Evolutionary conservation across 2,113 vertebrate genomes (phyloP), one percentile per base, ranked within the genome.

Genomic region (Eurystomus gularis): DNA sequence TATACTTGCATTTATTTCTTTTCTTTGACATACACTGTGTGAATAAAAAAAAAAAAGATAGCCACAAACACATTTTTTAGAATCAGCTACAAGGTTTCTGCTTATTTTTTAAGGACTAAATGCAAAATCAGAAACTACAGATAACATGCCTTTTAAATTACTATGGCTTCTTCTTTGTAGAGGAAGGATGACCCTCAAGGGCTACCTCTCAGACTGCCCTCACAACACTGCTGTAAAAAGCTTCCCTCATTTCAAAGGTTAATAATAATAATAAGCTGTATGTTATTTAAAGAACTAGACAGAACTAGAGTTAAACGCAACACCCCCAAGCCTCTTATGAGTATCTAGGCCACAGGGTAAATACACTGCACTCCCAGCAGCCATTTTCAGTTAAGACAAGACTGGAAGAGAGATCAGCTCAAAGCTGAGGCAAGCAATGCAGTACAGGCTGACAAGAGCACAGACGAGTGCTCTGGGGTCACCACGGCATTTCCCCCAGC

Each of bases 241-340:
- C 13, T 55, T 58, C 13, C 10, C 7, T 14, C 7, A 3, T 42
- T 61, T 51, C 44, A 71, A 77, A 37, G 5, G 6, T 35, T 40
- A 76, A 39, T 29, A 19, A n/a, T 37, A 35, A 33, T 7, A 1
- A 48, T 21, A 49, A 55, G 1, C 10, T 55, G 3, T 6, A 31
- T 17, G 3, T 26, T 10, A 57, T 37, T 90, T 73, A 51, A 60
- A 54, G 12, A 70, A 11, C 21, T 3, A 68, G 7, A 40, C 3
- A 68, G 82, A 70, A 6, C 5, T 19, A 44, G 16, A 40, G 7
- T 26, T 10, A 49, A 64, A 44, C 6, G 28, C 18, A 49, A 3
- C 17, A 39, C 7, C 17, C 54, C 10, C 1, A 1, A 55, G 12
- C 3, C 31, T 14, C 6, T 7, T 12, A 23, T 0, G 7, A 66